Base-by-base conservation (phyloP, 92 coral and sea anemone species). In the Siderastrea radians region DNA sequence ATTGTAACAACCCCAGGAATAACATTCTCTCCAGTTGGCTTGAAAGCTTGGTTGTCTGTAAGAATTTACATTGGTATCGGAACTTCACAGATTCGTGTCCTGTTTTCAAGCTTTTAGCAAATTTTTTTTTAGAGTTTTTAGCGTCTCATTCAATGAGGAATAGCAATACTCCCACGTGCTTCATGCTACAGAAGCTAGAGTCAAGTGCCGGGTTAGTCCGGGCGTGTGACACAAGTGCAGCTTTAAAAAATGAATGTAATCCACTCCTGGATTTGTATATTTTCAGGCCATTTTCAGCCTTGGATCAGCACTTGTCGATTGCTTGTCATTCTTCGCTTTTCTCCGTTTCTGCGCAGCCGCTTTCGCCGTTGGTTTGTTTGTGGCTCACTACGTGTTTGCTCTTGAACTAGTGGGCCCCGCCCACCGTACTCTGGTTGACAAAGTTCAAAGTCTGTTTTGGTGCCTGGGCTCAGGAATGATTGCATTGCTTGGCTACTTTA, bases 401-500 rank as follows among this genome's bases (percentile, higher is more conserved):
- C 49, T 92, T 51, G 95, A 92, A 55, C 75, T 92, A 1, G 84
- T 92, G 3, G 95, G 95, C 12, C 95, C 95, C 38, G 65, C 87
- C 76, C 78, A 92, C 72, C 86, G 95, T 6, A 92, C 95, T n/a
- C 51, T 80, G 68, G 79, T 85, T 67, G 95, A 88, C 44, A 92
- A 92, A 78, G 70, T 92, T 16, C 78, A 83, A 53, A 88, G 85
- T 59, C 60, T 92, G 55, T 90, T 90, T 62, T 92, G 95, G 95
- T 81, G 83, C 3, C 49, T 85, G 6, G 91, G 92, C 46, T 90
- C 90, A 0, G 81, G 88, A 38, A 49, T 54, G 77, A 84, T 90
- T 14, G 90, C 69, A 5, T 66, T 92, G 38, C 72, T 92, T 58
- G 92, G 87, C 43, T 92, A 92, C 64, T 77, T 88, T 43, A 76